Percentiles rank a stretch among this genome's conserved stretches.
These are phyloP conservation scores for Trachymyrmex septentrionalis DNA, from an alignment of 1,140 invertebrate species.

Conservation along the genomic window DNA sequence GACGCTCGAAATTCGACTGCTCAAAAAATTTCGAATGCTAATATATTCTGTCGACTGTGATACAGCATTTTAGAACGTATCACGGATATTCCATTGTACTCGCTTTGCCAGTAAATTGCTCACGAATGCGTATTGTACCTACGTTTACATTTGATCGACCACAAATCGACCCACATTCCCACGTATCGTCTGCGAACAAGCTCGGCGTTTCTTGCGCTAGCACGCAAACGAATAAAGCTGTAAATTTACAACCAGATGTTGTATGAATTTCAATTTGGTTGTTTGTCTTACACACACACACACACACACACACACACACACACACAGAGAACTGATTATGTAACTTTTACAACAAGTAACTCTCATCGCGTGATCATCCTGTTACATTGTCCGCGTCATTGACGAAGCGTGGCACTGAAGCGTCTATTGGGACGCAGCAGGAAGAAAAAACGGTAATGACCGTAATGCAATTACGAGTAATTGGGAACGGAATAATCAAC, in stretches of 20 bases:
- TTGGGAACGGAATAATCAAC: constrained; percentile 26
- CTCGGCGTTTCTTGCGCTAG: constrained; percentile 5
- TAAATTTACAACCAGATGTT: constrained; percentile 28
- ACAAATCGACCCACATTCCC: constrained; percentile 47
- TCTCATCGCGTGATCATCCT: constrained; percentile 29
- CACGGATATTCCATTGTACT: not conserved
- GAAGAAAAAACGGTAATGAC: constrained; percentile 8
- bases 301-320: too few species aligned
- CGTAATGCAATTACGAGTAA: constrained; percentile 44
- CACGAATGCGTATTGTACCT: constrained; percentile 31
- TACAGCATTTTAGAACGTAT: not conserved
- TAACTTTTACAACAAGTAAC: constrained; percentile 43
- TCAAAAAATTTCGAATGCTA: not conserved
- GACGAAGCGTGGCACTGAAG: constrained; percentile 34
- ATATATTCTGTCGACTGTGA: not conserved
- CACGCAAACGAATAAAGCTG: not conserved
- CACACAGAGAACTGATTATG: not conserved
- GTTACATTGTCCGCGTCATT: constrained; percentile 42
- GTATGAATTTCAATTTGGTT: too few species aligned
- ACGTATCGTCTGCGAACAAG: not conserved
- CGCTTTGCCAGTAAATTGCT: not conserved
- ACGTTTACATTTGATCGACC: constrained; percentile 39
- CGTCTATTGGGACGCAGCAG: not conserved
- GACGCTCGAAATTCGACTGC: too few species aligned
- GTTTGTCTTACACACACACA: too few species aligned